Evolutionary conservation across 2,113 vertebrate genomes (phyloP).

Genomic region (Brachypteracias leptosomus): DNA sequence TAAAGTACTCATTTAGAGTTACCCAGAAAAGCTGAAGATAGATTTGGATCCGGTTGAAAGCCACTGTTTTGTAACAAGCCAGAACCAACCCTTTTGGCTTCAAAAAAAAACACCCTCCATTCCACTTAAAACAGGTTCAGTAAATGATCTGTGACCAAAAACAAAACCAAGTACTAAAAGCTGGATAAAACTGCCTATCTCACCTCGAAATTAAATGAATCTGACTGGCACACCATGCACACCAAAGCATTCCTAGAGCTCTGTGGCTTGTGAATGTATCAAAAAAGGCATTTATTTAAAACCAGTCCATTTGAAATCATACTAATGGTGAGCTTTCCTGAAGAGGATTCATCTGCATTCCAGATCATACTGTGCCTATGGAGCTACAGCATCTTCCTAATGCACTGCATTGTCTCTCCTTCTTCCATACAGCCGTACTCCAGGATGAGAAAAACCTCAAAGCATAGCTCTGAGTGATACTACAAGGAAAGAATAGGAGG

Average conservation of each 20-base stretch:
- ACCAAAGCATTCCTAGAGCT: slow-evolving; percentile 40
- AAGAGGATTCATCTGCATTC: not conserved
- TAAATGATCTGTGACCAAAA: slow-evolving; percentile 68
- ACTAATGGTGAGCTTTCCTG: not conserved
- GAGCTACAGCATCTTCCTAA: not conserved
- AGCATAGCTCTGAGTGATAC: not conserved
- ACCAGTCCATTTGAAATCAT: not conserved
- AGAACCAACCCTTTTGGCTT: slow-evolving; percentile 52
- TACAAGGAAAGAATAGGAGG: accelerated
- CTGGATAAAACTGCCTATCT: slow-evolving; percentile 47
- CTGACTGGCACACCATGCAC: not conserved
- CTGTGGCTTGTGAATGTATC: accelerated
- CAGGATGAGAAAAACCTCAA: not conserved
- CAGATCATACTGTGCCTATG: not conserved
- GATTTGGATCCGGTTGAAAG: slow-evolving; percentile 66
- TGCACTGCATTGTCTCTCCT: not conserved
- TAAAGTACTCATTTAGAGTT: slow-evolving; percentile 66
- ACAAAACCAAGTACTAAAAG: slow-evolving; percentile 62
- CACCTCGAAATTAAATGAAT: slow-evolving; percentile 59
- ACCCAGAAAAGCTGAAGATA: slow-evolving; percentile 68
- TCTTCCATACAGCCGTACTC: not conserved
- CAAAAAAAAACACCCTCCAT: slow-evolving; percentile 7
- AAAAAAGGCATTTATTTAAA: slow-evolving; percentile 5
- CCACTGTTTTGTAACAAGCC: slow-evolving; percentile 41
- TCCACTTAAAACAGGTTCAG: slow-evolving; percentile 67